Evolutionary conservation across 2,797 vertebrate genomes (phyloP).

Genomic region (Pogoniulus pusillus): DNA sequence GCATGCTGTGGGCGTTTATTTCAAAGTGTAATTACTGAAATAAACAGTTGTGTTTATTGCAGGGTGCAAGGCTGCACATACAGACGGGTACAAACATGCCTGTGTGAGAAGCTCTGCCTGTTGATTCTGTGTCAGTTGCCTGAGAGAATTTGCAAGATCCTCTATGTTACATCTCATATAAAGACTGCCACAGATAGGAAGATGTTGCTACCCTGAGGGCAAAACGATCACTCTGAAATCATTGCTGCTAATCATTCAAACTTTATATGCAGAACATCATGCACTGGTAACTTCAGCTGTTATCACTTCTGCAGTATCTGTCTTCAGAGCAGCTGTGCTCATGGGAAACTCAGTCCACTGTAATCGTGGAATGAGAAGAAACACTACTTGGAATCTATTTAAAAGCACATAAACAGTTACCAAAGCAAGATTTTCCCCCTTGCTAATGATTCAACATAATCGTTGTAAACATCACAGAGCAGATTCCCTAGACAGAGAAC

Average conservation of each 20-base stretch:
- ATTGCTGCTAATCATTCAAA: background rate
- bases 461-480: constrained; percentile 42
- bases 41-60: constrained; percentile 72
- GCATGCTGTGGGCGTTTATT: constrained; percentile 62
- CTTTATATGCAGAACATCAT: background rate
- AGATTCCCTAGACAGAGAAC: constrained; percentile 39
- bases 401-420: background rate
- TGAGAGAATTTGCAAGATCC: constrained; percentile 44
- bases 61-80: constrained; percentile 45
- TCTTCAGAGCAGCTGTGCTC: background rate
- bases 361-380: background rate
- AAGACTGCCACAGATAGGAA: background rate
- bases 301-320: background rate
- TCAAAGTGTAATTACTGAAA: constrained; percentile 73
- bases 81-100: constrained; percentile 62
- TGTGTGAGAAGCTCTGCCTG: constrained; percentile 35
- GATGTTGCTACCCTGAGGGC: background rate
- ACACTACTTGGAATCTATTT: background rate
- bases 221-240: background rate
- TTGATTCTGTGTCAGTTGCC: constrained; percentile 26
- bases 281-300: background rate
- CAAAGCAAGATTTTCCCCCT: constrained; percentile 3
- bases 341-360: background rate
- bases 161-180: background rate
- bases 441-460: constrained; percentile 10